phyloP scores from a whole-genome alignment of 2,888 invertebrate species.

The Globia sparganii region DNA sequence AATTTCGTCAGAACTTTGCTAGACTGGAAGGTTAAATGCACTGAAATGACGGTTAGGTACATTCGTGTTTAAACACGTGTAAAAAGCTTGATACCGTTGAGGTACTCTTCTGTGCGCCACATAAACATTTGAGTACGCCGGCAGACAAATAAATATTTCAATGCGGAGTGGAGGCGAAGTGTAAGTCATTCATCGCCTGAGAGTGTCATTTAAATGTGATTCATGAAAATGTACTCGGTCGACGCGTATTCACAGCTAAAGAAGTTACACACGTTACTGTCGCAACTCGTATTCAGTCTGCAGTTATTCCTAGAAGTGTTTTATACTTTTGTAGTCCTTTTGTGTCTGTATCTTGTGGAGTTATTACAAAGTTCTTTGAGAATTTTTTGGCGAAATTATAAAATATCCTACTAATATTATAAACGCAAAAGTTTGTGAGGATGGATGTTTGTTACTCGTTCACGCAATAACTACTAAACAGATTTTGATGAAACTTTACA shows the following conservation, averaged over 20 bases:
- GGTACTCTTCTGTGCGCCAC: conserved; percentile 38
- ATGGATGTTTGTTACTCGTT: too few species aligned
- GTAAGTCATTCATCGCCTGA: conserved; percentile 77
- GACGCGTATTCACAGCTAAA: conserved; percentile 58
- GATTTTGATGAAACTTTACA: too few species aligned
- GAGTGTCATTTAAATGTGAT: conserved; percentile 78
- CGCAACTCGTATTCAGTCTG: conserved; percentile 19
- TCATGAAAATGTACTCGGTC: conserved; percentile 75
- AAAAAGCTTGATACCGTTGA: conserved; percentile 39
- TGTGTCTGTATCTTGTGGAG: background rate
- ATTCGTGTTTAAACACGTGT: conserved; percentile 45
- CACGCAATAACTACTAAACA: too few species aligned
- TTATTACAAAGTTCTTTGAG: background rate
- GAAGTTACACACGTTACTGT: conserved; percentile 56
- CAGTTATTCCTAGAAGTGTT: conserved; percentile 30
- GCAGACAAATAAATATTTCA: conserved; percentile 79
- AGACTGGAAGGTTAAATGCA: conserved; percentile 16
- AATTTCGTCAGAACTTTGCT: conserved; percentile 12
- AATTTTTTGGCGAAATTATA: background rate
- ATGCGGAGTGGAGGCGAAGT: conserved; percentile 69
- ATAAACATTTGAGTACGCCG: conserved; percentile 67
- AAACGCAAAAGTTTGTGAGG: too few species aligned
- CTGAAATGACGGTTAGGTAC: conserved; percentile 27
- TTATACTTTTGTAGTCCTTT: conserved; percentile 14
- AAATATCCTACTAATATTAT: too few species aligned